phyloP scores from a whole-genome alignment of 2,113 vertebrate genomes.

The Anolis sagrei region DNA sequence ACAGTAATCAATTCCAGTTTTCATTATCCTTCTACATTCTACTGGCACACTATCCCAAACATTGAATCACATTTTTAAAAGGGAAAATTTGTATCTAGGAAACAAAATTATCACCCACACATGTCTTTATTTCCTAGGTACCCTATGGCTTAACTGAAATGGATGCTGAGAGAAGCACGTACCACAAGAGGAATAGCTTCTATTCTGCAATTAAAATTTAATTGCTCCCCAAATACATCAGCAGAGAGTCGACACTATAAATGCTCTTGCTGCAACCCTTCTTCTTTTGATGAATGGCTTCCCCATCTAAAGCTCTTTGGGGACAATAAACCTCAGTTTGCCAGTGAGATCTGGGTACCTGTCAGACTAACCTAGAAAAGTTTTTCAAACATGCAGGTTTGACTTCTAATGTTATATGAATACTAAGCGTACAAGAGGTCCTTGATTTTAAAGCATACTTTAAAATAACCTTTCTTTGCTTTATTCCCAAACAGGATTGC shows the following conservation, averaged over 20 bases:
- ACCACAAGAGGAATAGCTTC: background rate
- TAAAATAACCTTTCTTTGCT: background rate
- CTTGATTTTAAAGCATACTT: background rate
- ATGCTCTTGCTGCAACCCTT: constrained; percentile 23
- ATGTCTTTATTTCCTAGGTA: constrained; percentile 12
- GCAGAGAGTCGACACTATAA: constrained; percentile 22
- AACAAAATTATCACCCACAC: constrained; percentile 14
- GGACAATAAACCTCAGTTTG: constrained; percentile 22
- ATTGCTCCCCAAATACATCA: constrained; percentile 39
- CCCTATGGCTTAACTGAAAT: constrained; percentile 2
- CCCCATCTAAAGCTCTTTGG: constrained; percentile 4
- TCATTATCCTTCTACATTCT: background rate
- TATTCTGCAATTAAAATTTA: constrained; percentile 34
- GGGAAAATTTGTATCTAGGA: background rate
- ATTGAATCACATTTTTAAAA: background rate
- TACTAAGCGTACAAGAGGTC: background rate
- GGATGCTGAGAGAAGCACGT: constrained; percentile 5
- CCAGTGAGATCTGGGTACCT: background rate
- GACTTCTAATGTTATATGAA: background rate
- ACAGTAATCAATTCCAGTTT: background rate
- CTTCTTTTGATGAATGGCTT: background rate
- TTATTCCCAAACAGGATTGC: background rate
- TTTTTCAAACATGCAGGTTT: constrained; percentile 11
- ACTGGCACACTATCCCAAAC: background rate
- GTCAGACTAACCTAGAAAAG: constrained; percentile 2